Percentiles rank a stretch among this genome's conserved stretches.
Conservation (phyloP, 1,140 invertebrate species). For the Ruditapes philippinarum region DNA sequence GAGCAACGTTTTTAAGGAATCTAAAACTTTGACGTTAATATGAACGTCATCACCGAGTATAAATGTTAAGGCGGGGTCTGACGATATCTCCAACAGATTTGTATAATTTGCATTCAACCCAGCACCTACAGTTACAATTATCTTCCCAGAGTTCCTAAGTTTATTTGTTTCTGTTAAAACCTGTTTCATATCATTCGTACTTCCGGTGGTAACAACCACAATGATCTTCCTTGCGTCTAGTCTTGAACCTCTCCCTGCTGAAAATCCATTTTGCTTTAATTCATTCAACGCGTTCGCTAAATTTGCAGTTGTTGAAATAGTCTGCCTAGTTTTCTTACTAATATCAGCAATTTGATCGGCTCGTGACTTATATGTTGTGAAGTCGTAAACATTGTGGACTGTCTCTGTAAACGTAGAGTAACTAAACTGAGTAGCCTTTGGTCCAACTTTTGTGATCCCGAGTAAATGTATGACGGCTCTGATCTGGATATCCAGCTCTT, state of each 20-base stretch:
- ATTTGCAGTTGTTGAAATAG: neutral
- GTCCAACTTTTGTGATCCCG: neutral
- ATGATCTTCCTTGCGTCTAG: neutral
- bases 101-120: neutral
- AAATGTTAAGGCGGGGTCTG: neutral
- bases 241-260: neutral
- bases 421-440: neutral
- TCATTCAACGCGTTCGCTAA: neutral
- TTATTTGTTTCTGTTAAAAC: neutral
- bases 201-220: neutral
- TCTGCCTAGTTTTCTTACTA: neutral
- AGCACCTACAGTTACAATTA: conserved; percentile 3
- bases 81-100: neutral
- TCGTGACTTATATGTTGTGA: neutral
- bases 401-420: neutral
- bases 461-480: neutral
- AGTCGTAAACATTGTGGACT: neutral
- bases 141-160: neutral
- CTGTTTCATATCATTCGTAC: neutral
- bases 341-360: neutral
- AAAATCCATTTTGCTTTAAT: neutral
- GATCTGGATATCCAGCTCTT: neutral
- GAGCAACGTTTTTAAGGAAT: neutral
- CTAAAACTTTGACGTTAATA: neutral
- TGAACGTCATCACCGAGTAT: conserved; percentile 24